Evolutionary conservation across 1,140 invertebrate genomes (phyloP).

Genomic region (Portunus trituberculatus): DNA sequence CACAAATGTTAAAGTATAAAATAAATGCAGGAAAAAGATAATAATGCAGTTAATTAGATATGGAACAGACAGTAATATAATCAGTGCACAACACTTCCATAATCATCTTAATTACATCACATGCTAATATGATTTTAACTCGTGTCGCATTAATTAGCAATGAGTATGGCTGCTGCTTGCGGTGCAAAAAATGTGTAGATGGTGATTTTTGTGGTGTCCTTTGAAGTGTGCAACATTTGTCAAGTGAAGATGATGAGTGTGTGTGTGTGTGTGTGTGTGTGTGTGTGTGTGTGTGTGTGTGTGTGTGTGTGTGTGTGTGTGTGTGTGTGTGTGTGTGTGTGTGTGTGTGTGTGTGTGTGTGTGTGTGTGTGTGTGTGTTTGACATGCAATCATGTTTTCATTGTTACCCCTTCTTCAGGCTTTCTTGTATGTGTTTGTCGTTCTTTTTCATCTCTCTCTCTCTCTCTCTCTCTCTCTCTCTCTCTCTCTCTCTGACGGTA

Average conservation of each 20-base stretch:
- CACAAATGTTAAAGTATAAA: no score
- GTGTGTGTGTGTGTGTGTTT: neutral
- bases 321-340: neutral
- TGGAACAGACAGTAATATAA: no score
- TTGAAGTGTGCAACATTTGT: no score
- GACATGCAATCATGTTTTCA: neutral
- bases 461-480: slow-evolving; percentile 31
- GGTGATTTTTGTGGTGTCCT: no score
- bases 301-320: neutral
- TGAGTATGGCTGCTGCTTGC: neutral
- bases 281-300: neutral
- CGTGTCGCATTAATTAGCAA: no score
- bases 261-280: neutral
- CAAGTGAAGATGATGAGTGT: neutral
- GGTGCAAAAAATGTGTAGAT: no score
- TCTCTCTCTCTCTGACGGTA: slow-evolving; percentile 29
- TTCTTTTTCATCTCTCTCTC: slow-evolving; percentile 26
- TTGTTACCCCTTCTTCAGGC: neutral
- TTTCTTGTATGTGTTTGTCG: neutral
- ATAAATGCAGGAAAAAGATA: no score
- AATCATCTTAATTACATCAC: no score
- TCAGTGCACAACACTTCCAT: no score
- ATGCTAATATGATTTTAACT: no score
- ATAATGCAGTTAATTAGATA: no score
- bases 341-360: slow-evolving; percentile 5